Base-by-base conservation (phyloP, 2,888 invertebrate species). In the Scotopteryx bipunctaria region DNA sequence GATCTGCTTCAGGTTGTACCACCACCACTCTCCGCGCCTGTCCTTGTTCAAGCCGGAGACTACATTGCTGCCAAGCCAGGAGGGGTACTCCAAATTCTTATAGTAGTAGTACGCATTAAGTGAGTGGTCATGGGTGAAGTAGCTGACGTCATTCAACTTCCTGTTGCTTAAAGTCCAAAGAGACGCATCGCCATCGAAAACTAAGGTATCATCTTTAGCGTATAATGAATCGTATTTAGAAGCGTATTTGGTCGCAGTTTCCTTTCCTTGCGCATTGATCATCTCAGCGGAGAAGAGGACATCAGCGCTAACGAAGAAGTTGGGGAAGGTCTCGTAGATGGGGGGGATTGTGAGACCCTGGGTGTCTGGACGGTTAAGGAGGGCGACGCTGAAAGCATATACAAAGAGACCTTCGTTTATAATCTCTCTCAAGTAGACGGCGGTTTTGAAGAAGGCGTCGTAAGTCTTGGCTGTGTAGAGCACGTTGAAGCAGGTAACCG, bases 111-210 rank as follows among this genome's bases (percentile, higher is more conserved):
- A 92, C 9, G 92, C 69, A 75, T 94, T 95, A 40, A 94, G 83
- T 46, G 92, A 93, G 47, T 94, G 83, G 74, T 96, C 96, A 69
- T 95, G 94, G 14, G 93, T 93, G 84, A 93, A 95, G 83, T 96
- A 96, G 31, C 91, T 85, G 33, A 95, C 64, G 5, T 44, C 45
- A 9, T 89, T 78, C 43, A 92, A 88, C 57, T 94, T 94, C 2
- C 91, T 80, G 67, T 92, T 87, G 57, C 91, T 78, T 60, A 87
- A 83, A 48, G 91, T 90, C 86, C 91, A 90, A 6, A 91, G 90
- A 5, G 93, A 93, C 67, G 92, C 92, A 78, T 95, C 94, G 59
- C 92, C 92, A 46, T 90, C 86, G 49, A 94, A 91, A 5, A 91
- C 86, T 51, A 92, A 83, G 64, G 85, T 80, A 16, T 91, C 81